Conservation (phyloP, 2,888 invertebrate species). For the Mythimna loreyi region DNA sequence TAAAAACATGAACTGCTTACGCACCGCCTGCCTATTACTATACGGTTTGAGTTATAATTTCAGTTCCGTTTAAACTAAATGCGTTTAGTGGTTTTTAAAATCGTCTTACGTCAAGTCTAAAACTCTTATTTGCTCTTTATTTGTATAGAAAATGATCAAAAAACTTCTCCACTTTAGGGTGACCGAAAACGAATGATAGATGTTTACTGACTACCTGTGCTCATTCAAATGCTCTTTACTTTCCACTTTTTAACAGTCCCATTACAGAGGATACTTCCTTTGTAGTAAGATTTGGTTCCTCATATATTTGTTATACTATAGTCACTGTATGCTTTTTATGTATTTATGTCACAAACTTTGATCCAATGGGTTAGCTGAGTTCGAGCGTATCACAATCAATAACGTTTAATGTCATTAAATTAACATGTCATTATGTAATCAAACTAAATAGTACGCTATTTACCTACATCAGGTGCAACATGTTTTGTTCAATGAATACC, state of each 20-base stretch:
- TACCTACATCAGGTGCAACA: slow-evolving; percentile 3
- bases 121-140: too few relatives aligned
- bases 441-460: background rate
- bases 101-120: background rate
- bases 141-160: too few relatives aligned
- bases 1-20: slow-evolving; percentile 1
- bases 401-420: background rate
- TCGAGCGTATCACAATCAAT: background rate
- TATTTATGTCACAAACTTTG: too few relatives aligned
- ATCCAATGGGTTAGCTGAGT: background rate
- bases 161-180: too few relatives aligned
- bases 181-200: too few relatives aligned
- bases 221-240: too few relatives aligned
- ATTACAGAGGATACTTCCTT: too few relatives aligned
- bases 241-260: too few relatives aligned
- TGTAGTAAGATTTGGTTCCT: too few relatives aligned
- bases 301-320: background rate
- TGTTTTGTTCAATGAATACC: background rate
- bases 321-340: too few relatives aligned
- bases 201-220: too few relatives aligned
- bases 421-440: background rate
- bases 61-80: background rate
- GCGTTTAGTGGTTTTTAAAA: background rate
- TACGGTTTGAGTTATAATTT: background rate
- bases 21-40: too few relatives aligned